phyloP scores from a whole-genome alignment of 23 tunicate genomes.

The Diplosoma virens region DNA sequence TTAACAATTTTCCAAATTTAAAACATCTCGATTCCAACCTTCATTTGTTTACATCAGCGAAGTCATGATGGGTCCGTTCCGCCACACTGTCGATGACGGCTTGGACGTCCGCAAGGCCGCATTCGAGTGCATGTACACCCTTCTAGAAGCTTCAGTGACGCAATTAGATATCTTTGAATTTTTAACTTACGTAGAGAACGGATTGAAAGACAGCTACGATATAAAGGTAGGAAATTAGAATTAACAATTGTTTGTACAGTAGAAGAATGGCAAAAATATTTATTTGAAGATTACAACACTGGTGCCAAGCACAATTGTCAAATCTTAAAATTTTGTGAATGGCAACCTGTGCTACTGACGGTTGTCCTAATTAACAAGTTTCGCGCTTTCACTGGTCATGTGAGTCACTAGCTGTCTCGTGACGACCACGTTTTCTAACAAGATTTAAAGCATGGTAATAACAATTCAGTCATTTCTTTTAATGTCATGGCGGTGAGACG shows the following conservation, averaged over 20 bases:
- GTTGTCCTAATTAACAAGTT: too few relatives aligned
- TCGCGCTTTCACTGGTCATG: too few relatives aligned
- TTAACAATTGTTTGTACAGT: not conserved
- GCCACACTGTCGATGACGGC: slow-evolving; percentile 98
- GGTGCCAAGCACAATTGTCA: not conserved
- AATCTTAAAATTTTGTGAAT: too few relatives aligned
- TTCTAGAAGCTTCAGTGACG: slow-evolving; percentile 80
- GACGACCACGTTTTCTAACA: too few relatives aligned
- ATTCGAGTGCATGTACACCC: slow-evolving; percentile 98
- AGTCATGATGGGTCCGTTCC: slow-evolving; percentile 99
- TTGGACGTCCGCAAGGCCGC: slow-evolving; percentile 98
- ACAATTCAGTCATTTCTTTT: too few relatives aligned
- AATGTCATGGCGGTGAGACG: too few relatives aligned
- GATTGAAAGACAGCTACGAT: slow-evolving; percentile 91
- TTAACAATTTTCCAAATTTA: too few relatives aligned
- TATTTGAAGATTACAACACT: not conserved
- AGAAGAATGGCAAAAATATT: not conserved
- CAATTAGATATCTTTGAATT: slow-evolving; percentile 91
- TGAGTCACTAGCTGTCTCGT: too few relatives aligned
- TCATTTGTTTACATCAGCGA: slow-evolving; percentile 51
- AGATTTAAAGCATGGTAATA: too few relatives aligned
- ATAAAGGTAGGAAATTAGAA: slow-evolving; percentile 59
- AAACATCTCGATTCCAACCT: too few relatives aligned
- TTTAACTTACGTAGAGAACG: slow-evolving; percentile 83
- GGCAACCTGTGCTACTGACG: too few relatives aligned